Evolutionary conservation across 2,888 invertebrate species (phyloP), one percentile per base, ranked within the genome.

Genomic region (Heteromyza rotundicornis): DNA sequence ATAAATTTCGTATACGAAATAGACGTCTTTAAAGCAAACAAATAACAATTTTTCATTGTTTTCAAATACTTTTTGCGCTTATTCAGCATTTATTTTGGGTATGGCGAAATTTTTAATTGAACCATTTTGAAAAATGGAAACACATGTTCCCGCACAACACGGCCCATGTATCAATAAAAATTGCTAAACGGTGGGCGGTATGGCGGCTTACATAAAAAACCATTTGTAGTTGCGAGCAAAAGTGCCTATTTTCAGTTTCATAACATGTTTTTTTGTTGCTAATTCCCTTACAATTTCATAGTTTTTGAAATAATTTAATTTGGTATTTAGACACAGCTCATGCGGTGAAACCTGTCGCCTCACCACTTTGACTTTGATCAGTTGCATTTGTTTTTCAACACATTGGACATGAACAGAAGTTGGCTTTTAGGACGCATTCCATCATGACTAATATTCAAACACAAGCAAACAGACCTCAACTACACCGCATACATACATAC

Each of bases 61-160:
- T 47, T 32, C 19, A 5, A 27, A 32, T 53, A 27, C 14, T 27
- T 35, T 53, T n/a, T 16, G 14, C 2, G 32, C 53, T 53, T 53
- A 35, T 53, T 53, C 35, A 35, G 53, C 16, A 35, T 35, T 53
- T 35, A 53, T 53, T 51, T 51, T 20, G 23, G n/a, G 20, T 22
- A 22, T 51, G 51, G 10, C 23, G 51, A 51, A 51, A 51, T 51
- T 51, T 51, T 22, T 23, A 51, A 23, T 51, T 51, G 23, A 51
- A 23, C 32, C 5, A 8, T 32, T 32, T 32, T 12, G 51, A 14
- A 51, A 51, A 22, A 51, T 51, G 19, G 32, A 32, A 32, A 32
- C 32, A 32, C 12, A 32, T 32, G 32, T 32, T 19, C 23, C 3
- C 51, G 14, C 12, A 14, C 20, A 14, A 23, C 23, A 22, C 23